Base-by-base conservation (phyloP, 2,888 invertebrate species). In the Yponomeuta sedellus region DNA sequence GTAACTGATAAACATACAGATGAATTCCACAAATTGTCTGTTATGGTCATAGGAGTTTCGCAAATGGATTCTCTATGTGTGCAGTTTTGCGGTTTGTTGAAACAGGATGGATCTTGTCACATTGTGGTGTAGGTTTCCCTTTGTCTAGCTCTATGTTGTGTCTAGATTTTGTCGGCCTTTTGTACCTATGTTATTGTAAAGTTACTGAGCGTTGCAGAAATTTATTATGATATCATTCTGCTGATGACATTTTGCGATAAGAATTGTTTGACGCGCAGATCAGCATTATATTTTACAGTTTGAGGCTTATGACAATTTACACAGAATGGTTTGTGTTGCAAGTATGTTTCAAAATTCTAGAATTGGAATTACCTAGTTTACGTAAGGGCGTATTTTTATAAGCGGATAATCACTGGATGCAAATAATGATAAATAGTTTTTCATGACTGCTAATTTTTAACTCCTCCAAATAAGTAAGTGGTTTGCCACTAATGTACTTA, bases 141-240 rank as follows among this genome's bases (percentile, higher is more conserved):
- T 63, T 63, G 63, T 44, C 12, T 44, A 40, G 19, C 19, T 22
- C 40, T 44, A 19, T 63, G 25, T n/a, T 11, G 39, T 44, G 40
- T 44, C 22, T 44, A 44, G 39, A 63, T 40, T 44, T 63, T 63
- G 63, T 63, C 22, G 63, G 63, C 22, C 63, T 63, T 44, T 59
- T 44, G 22, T 63, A 44, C 3, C 16, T 16, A 16, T 52, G 44
- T 52, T 52, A 52, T 16, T 16, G 16, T 44, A 22, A 12, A 64
- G 22, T 64, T 8, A 34, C 34, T 34, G 5, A 34, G 8, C 34
- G 34, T 64, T 57, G 56, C 19, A 1, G 52, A 56, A 12, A n/a
- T 64, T 64, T 56, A 34, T 64, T 64, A 64, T 64, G 64, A 64
- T 64, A 64, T 64, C 64, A 44, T 44, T 20, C 52, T 57, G 16